Percentiles rank a stretch among this genome's conserved stretches.
These are phyloP conservation scores for Drosophila santomea DNA, from an alignment of 1,140 invertebrate species.

Conservation along the genomic window DNA sequence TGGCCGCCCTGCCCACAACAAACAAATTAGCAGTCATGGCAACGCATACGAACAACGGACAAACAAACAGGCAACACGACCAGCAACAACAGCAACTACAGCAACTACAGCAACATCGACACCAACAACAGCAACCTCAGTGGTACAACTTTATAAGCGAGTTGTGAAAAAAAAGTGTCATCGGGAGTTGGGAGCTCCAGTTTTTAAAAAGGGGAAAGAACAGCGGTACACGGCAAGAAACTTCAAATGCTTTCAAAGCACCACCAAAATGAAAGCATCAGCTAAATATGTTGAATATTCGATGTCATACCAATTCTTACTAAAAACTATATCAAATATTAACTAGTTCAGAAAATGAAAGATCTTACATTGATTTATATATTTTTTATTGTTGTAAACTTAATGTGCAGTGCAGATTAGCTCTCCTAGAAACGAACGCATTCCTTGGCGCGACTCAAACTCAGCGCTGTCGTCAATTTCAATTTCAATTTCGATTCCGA, in stretches of 20 bases:
- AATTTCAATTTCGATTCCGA: conserved; percentile 58
- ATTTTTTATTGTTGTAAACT: too few relatives aligned
- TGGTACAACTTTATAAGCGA: conserved; percentile 75
- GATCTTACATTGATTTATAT: too few relatives aligned
- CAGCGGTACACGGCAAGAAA: conserved; percentile 9
- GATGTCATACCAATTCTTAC: too few relatives aligned
- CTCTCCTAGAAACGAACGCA: conserved; percentile 19
- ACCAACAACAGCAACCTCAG: conserved; percentile 48
- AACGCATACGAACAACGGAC: conserved; percentile 55
- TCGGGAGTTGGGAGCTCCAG: conserved; percentile 37
- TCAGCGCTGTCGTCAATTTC: conserved; percentile 59
- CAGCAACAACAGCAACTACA: conserved; percentile 27
- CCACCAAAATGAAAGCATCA: too few relatives aligned
- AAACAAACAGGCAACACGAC: conserved; percentile 64
- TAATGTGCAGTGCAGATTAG: conserved; percentile 28
- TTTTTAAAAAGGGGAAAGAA: conserved; percentile 14
- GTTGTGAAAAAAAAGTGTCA: conserved; percentile 66
- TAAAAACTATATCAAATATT: too few relatives aligned
- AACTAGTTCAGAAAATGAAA: too few relatives aligned
- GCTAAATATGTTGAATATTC: too few relatives aligned
- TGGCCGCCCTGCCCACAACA: conserved; percentile 77
- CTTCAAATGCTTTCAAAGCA: too few relatives aligned
- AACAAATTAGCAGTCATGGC: conserved; percentile 81
- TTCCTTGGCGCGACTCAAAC: conserved; percentile 65
- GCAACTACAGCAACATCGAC: conserved; percentile 33